These are phyloP conservation scores for Drosophila rellima DNA, from an alignment of 2,888 invertebrate species.

Conservation along the genomic window DNA sequence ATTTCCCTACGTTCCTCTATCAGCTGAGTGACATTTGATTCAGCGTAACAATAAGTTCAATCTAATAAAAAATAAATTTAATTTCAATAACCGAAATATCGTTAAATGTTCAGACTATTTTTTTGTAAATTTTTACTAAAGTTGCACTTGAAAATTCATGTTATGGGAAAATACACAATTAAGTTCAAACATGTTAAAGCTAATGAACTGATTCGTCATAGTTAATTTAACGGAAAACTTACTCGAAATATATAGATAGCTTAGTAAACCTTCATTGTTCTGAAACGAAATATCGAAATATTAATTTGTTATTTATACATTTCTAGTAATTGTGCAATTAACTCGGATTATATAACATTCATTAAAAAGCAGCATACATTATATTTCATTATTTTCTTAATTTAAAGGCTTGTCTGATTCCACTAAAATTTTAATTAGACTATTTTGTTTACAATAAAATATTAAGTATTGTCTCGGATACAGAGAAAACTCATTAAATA, in stretches of 20 bases:
- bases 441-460: constrained; percentile 3
- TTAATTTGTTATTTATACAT: neutral
- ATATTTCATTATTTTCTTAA: constrained; percentile 4
- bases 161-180: constrained; percentile 3
- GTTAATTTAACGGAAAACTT: neutral
- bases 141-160: constrained; percentile 10
- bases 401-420: neutral
- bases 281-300: neutral
- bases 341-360: neutral
- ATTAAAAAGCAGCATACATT: constrained; percentile 8
- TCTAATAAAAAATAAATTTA: neutral
- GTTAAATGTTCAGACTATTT: constrained; percentile 3
- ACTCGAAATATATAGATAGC: neutral
- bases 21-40: constrained; percentile 13
- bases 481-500: neutral
- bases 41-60: neutral
- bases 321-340: constrained; percentile 5
- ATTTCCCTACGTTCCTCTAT: constrained; percentile 14
- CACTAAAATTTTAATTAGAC: constrained; percentile 4
- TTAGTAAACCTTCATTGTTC: neutral
- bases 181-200: neutral
- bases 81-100: constrained; percentile 1
- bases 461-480: neutral
- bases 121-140: neutral
- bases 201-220: neutral